These are phyloP conservation scores for Rhinolophus ferrumequinum DNA, from an alignment of 2,113 vertebrate species.

Conservation along the genomic window DNA sequence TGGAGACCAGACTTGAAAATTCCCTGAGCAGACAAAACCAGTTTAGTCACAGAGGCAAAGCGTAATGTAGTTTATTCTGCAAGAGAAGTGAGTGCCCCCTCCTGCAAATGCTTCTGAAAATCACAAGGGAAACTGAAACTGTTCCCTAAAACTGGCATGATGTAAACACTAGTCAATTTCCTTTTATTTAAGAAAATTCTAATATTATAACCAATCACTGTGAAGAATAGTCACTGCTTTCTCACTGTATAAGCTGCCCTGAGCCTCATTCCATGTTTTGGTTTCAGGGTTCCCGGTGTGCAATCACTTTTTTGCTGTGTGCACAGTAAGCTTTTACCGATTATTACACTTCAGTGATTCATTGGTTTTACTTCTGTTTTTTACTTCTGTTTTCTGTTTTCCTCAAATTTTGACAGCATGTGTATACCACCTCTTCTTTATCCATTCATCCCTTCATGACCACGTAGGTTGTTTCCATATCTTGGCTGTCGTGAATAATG, in stretches of 20 bases:
- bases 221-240: background rate
- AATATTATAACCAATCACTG: no score
- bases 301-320: background rate
- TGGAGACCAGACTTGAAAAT: background rate
- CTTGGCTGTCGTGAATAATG: background rate
- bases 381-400: background rate
- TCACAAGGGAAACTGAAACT: background rate
- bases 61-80: background rate
- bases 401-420: background rate
- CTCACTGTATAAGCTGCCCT: background rate
- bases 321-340: background rate
- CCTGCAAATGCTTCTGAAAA: background rate
- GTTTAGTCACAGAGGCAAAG: no score
- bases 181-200: background rate
- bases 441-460: background rate
- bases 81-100: background rate
- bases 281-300: background rate
- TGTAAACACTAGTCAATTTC: background rate
- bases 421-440: no score
- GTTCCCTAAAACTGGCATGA: background rate
- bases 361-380: background rate
- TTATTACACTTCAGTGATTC: background rate
- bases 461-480: background rate
- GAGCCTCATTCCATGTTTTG: background rate
- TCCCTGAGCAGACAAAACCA: background rate